Base-by-base conservation (phyloP, 1,140 invertebrate species). In the Pantala flavescens region DNA sequence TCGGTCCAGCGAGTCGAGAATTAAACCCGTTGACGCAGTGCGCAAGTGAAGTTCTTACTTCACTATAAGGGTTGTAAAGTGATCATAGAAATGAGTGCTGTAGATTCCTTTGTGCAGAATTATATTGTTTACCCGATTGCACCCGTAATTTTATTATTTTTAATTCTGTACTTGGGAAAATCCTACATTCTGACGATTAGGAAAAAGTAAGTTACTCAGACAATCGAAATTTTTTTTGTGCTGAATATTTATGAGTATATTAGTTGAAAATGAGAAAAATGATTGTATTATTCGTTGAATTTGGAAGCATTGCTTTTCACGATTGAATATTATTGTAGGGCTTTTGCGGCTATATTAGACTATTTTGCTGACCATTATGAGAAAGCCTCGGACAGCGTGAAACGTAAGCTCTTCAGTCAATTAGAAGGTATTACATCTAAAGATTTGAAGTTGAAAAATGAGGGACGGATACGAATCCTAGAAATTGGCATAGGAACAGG, bases 401-500 rank as follows among this genome's bases (percentile, higher is more conserved):
- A 63, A 63, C 14, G n/a, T 21, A 21, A 63, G 49, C n/a, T 63
- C 14, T 63, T 63, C n/a, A 63, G 49, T 63, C 49, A n/a, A 19
- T 42, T 72, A 19, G 23, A 42, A 42, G 3, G 36, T 24, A 72
- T 72, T 23, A 24, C 16, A 24, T 72, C 71, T 2, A 24, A 23
- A 23, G 71, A 72, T 23, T 42, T 16, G 71, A 24, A 72, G 36
- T 23, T 72, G 5, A 24, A 72, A 42, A 72, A 72, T 24, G 71
- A 72, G 23, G 71, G 71, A 1, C 23, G 16, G 1, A 24, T 72
- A 24, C 2, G 71, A 23, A 72, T 72, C 23, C n/a, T 72, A 19
- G 71, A 72, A 16, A 42, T 72, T 24, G 71, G 71, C 14, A 24
- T 24, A 24, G 71, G 71, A 42, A 24, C 71, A 24, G 71, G 71